Evolutionary conservation across 2,888 invertebrate genomes (phyloP).

Genomic region (Agelastica alni): DNA sequence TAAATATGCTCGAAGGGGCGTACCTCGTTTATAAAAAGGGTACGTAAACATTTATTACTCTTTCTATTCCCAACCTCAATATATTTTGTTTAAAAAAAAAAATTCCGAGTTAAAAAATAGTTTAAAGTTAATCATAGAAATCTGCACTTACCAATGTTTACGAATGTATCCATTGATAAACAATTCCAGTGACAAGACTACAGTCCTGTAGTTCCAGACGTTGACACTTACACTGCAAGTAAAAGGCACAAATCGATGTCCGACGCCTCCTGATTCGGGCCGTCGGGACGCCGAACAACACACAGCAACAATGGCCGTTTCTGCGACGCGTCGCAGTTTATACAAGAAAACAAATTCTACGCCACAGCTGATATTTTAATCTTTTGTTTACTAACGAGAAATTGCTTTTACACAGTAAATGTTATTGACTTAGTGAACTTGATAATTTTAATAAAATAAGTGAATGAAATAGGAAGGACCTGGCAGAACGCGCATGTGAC

Average conservation of each 20-base stretch:
- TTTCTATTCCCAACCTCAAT: background rate
- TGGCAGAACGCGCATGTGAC: slow-evolving; percentile 13
- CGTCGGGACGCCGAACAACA: background rate
- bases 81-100: background rate
- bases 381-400: slow-evolving; percentile 27
- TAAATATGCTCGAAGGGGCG: background rate
- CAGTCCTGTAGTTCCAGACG: background rate
- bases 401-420: slow-evolving; percentile 7
- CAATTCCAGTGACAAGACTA: background rate
- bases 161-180: slow-evolving; percentile 6
- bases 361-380: slow-evolving; percentile 15
- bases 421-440: slow-evolving; percentile 15
- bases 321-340: background rate
- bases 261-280: background rate
- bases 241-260: slow-evolving; percentile 7
- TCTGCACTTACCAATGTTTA: slow-evolving; percentile 2
- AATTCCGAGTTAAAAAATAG: background rate
- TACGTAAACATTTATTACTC: no score
- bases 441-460: slow-evolving; percentile 15
- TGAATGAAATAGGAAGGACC: slow-evolving; percentile 8
- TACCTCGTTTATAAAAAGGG: background rate
- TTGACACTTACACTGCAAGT: background rate
- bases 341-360: background rate
- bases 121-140: no score
- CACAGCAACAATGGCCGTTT: no score